These are phyloP conservation scores for Syrista parreyssii DNA, from an alignment of 2,888 invertebrate genomes.

Conservation along the genomic window DNA sequence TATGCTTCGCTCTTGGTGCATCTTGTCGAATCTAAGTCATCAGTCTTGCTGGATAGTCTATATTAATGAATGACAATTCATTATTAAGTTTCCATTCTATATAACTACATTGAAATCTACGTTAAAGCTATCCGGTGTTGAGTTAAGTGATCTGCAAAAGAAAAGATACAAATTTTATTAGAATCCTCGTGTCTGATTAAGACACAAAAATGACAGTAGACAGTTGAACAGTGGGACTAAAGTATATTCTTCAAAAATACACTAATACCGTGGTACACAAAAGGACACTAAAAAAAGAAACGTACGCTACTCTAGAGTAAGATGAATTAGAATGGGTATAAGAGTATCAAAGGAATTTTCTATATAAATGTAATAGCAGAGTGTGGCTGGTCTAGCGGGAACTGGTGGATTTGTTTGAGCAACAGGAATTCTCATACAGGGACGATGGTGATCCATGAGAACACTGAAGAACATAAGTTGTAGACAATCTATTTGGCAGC, in stretches of 20 bases:
- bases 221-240: neutral
- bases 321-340: neutral
- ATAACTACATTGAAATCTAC: conserved; percentile 60
- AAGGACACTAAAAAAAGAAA: neutral
- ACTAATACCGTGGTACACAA: neutral
- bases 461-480: conserved; percentile 1
- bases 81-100: conserved; percentile 37
- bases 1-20: conserved; percentile 28
- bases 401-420: conserved; percentile 6
- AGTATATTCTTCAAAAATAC: neutral
- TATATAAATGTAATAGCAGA: neutral
- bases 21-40: conserved; percentile 21
- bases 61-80: conserved; percentile 36
- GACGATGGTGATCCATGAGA: neutral
- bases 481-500: neutral
- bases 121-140: conserved; percentile 61
- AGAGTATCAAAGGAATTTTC: neutral
- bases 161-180: conserved; percentile 16
- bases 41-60: conserved; percentile 29
- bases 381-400: neutral
- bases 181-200: neutral
- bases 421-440: neutral
- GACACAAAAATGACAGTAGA: neutral
- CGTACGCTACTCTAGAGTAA: neutral
- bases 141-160: conserved; percentile 61